Evolutionary conservation across 2,797 vertebrate genomes (phyloP).

Genomic region (Galagoides demidoff): DNA sequence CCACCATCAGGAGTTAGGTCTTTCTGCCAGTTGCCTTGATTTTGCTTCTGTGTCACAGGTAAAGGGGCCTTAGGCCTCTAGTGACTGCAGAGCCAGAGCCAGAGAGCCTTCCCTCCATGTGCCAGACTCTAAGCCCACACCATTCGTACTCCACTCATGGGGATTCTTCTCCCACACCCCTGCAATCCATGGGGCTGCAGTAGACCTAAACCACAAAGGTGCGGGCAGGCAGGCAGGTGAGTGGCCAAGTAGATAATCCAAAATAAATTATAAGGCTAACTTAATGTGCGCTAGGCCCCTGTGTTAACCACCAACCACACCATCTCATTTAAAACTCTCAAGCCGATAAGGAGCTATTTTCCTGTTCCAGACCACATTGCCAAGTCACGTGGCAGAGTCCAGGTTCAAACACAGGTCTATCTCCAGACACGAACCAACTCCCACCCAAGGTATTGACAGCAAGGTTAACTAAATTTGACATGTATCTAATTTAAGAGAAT

Average conservation of each 20-base stretch:
- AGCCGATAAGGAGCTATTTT: neutral
- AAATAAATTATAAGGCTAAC: neutral
- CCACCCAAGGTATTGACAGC: neutral
- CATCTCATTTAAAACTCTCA: neutral
- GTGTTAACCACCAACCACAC: neutral
- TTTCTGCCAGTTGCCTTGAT: neutral
- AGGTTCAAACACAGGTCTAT: neutral
- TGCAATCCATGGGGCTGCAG: too few relatives aligned
- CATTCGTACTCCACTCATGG: too few relatives aligned
- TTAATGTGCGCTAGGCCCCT: neutral
- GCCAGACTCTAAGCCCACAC: neutral
- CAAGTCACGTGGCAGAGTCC: neutral
- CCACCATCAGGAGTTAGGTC: neutral
- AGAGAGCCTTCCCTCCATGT: neutral
- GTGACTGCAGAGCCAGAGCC: neutral
- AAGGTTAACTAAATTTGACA: neutral
- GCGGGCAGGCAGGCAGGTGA: neutral
- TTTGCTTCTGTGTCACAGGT: neutral
- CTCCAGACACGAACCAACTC: neutral
- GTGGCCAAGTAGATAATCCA: neutral
- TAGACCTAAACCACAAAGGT: neutral
- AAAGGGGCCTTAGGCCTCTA: neutral
- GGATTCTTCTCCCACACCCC: neutral
- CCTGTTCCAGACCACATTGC: neutral
- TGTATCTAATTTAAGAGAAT: neutral